phyloP scores from a whole-genome alignment of 2,888 invertebrate genomes.

The Choreutis nemorana region DNA sequence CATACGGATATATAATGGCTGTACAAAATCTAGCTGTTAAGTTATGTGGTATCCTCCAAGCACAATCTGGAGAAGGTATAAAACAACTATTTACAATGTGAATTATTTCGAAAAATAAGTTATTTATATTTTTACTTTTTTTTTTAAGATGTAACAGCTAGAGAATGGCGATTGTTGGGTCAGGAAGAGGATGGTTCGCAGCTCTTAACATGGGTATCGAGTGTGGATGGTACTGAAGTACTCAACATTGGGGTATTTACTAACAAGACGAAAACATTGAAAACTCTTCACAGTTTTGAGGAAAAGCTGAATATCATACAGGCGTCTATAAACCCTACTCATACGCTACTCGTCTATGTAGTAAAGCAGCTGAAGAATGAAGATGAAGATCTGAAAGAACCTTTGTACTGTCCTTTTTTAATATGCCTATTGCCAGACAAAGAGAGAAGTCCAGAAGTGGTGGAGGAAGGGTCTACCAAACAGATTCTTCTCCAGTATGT shows the following conservation, averaged over 20 bases:
- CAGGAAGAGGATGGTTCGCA: conserved; percentile 82
- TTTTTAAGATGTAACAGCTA: conserved; percentile 66
- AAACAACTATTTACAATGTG: conserved; percentile 8
- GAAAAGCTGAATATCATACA: conserved; percentile 76
- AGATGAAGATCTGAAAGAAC: conserved; percentile 27
- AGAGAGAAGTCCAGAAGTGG: conserved; percentile 29
- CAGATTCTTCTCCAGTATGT: conserved; percentile 85
- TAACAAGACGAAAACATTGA: conserved; percentile 65
- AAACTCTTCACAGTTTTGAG: conserved; percentile 69
- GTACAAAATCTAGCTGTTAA: conserved; percentile 66
- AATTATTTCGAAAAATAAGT: not conserved
- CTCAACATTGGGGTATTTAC: conserved; percentile 69
- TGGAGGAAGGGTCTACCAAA: conserved; percentile 67
- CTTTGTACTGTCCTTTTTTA: conserved; percentile 71
- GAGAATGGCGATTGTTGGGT: conserved; percentile 82
- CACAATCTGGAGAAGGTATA: conserved; percentile 55
- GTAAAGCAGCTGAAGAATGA: conserved; percentile 59
- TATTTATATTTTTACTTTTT: not conserved
- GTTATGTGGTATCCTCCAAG: conserved; percentile 62
- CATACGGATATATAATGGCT: conserved; percentile 29
- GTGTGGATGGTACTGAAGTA: conserved; percentile 27
- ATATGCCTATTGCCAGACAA: conserved; percentile 63
- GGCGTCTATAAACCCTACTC: conserved; percentile 77
- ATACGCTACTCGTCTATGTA: conserved; percentile 73
- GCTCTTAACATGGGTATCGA: conserved; percentile 72